phyloP scores from a whole-genome alignment of 2,888 invertebrate genomes.

The Leucophenga montana region DNA sequence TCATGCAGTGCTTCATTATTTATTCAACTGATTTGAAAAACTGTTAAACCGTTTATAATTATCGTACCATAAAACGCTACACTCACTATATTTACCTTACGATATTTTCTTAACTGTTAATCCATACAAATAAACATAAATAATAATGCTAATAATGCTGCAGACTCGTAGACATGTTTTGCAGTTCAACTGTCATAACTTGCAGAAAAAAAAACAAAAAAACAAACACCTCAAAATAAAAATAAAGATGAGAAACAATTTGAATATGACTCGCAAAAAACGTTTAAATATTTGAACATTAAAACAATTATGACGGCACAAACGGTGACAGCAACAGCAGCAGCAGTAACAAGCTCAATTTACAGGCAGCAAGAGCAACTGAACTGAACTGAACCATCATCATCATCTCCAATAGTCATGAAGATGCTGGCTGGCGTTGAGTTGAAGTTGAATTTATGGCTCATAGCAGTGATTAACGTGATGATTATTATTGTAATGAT shows the following conservation, averaged over 20 bases:
- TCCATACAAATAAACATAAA: too few relatives aligned
- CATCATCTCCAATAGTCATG: background rate
- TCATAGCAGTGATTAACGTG: slow-evolving; percentile 21
- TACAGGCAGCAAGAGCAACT: background rate
- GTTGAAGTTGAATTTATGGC: background rate
- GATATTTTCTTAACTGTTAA: too few relatives aligned
- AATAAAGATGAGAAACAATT: slow-evolving; percentile 13
- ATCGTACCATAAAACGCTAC: too few relatives aligned
- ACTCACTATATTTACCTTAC: too few relatives aligned
- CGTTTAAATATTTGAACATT: slow-evolving; percentile 20
- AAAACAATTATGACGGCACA: slow-evolving; percentile 23
- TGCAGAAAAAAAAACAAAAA: too few relatives aligned
- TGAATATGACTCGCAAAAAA: slow-evolving; percentile 16
- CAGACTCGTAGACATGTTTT: too few relatives aligned
- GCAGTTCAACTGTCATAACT: too few relatives aligned
- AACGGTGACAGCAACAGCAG: slow-evolving; percentile 16
- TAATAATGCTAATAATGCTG: too few relatives aligned
- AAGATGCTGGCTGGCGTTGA: slow-evolving; percentile 12
- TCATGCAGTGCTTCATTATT: too few relatives aligned
- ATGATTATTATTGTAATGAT: background rate
- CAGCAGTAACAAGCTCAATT: slow-evolving; percentile 1
- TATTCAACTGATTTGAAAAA: too few relatives aligned
- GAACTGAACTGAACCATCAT: background rate
- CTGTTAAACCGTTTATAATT: too few relatives aligned
- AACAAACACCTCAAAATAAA: too few relatives aligned